Percentiles rank a stretch among this genome's conserved stretches.
Evolutionary conservation across 2,113 vertebrate species (phyloP).

Genomic region (Colaptes auratus): DNA sequence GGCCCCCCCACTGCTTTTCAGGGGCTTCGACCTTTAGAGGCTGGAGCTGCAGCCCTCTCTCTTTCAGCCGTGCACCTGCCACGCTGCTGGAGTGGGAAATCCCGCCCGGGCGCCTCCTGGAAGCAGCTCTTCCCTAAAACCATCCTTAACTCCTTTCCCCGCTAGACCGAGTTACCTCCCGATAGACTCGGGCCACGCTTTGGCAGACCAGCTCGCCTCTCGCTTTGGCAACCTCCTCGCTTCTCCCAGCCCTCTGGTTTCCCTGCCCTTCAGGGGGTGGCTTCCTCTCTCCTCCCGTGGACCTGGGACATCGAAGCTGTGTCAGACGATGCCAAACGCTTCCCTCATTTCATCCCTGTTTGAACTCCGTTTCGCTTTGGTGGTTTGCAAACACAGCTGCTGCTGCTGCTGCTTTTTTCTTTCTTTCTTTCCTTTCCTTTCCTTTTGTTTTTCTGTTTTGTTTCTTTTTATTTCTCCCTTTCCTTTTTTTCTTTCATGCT

Average conservation of each 20-base stretch:
- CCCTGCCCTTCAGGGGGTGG: constrained; percentile 29
- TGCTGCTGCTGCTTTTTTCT: constrained; percentile 7
- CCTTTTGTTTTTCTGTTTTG: not conserved
- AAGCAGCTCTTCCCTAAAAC: constrained; percentile 65
- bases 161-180: constrained; percentile 59
- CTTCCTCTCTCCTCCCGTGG: constrained; percentile 10
- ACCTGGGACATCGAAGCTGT: constrained; percentile 41
- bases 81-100: constrained; percentile 63
- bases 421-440: not conserved
- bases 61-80: constrained; percentile 59
- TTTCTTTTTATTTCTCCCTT: not conserved
- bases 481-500: constrained; percentile 2
- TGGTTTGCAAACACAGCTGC: constrained; percentile 57
- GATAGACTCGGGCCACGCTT: constrained; percentile 54
- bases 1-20: constrained; percentile 47
- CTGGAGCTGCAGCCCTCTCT: constrained; percentile 65
- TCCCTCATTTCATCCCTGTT: constrained; percentile 49
- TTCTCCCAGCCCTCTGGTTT: constrained; percentile 67
- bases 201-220: constrained; percentile 51
- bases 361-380: constrained; percentile 57
- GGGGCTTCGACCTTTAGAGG: constrained; percentile 63
- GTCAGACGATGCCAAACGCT: constrained; percentile 45
- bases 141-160: constrained; percentile 59
- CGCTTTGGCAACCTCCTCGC: constrained; percentile 67
- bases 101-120: constrained; percentile 57